Evolutionary conservation across 2,888 invertebrate species (phyloP).

Genomic region (Zaprionus obscuricornis): DNA sequence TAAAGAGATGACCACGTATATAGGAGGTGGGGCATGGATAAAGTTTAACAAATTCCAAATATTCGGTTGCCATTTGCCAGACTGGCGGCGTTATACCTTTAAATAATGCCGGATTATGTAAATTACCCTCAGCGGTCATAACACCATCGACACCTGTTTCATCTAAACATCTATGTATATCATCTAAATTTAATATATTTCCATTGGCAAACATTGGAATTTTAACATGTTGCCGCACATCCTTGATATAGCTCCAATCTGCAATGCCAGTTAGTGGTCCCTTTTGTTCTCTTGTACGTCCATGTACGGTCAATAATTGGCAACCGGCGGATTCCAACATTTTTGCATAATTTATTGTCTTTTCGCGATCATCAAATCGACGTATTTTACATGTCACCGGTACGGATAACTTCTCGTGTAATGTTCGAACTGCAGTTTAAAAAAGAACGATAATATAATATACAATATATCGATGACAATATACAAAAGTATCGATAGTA

Average conservation of each 20-base stretch:
- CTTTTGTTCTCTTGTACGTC: constrained; percentile 97
- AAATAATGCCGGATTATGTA: constrained; percentile 98
- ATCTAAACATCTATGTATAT: constrained; percentile 92
- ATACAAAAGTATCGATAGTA: no score
- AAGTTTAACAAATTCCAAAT: constrained; percentile 87
- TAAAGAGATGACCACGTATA: constrained; percentile 97
- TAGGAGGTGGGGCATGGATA: constrained; percentile 96
- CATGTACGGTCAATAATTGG: constrained; percentile 96
- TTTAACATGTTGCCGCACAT: constrained; percentile 93
- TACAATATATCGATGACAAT: not conserved
- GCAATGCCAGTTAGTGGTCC: constrained; percentile 98
- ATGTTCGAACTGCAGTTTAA: constrained; percentile 86
- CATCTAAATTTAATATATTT: constrained; percentile 95
- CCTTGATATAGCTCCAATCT: constrained; percentile 96
- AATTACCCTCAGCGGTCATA: constrained; percentile 97
- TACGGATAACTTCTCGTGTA: constrained; percentile 89
- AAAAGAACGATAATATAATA: not conserved
- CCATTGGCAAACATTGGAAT: constrained; percentile 99
- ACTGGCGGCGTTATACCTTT: constrained; percentile 90
- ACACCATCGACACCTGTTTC: constrained; percentile 94
- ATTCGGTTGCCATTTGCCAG: constrained; percentile 91
- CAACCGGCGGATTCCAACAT: constrained; percentile 98
- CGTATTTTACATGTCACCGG: constrained; percentile 99
- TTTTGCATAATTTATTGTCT: constrained; percentile 95
- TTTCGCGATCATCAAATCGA: constrained; percentile 92